A percentile compares a stretch with the other conserved stretches of the same genome.
Conservation (phyloP, 37 sponge, comb jelly and placozoan genomes). For the Chondrilla cf. caribensis region DNA sequence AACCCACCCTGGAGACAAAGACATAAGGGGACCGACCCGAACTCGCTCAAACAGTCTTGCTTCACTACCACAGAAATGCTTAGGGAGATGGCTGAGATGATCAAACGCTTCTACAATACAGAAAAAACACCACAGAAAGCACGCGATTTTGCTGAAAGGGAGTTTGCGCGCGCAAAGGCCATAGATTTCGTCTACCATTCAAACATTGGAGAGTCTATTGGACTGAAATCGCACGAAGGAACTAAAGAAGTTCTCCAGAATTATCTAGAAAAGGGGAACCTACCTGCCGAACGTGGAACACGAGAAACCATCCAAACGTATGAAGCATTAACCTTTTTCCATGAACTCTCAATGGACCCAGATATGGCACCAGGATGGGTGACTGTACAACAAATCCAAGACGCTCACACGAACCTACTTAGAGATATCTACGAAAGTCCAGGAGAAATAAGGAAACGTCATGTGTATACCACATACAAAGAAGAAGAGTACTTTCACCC, state of each 20-base stretch:
- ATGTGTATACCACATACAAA: slow-evolving; percentile 35
- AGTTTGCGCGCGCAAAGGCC: slow-evolving; percentile 37
- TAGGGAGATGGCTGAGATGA: too few relatives aligned
- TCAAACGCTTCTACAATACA: too few relatives aligned
- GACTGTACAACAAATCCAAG: slow-evolving; percentile 46
- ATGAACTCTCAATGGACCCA: neutral
- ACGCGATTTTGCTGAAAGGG: neutral
- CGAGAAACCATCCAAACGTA: slow-evolving; percentile 46
- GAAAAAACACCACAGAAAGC: neutral
- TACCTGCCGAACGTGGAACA: neutral
- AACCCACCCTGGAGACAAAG: too few relatives aligned
- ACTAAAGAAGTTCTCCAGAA: slow-evolving; percentile 16
- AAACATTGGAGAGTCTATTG: slow-evolving; percentile 48
- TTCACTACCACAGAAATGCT: too few relatives aligned
- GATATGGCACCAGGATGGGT: slow-evolving; percentile 38
- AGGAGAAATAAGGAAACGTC: slow-evolving; percentile 35
- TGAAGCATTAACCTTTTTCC: slow-evolving; percentile 15
- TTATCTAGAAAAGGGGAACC: neutral
- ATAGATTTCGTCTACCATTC: slow-evolving; percentile 35
- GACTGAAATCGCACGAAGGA: slow-evolving; percentile 22
- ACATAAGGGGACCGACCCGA: too few relatives aligned
- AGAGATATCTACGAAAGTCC: slow-evolving; percentile 24
- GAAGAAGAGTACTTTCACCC: neutral
- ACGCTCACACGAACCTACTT: slow-evolving; percentile 29
- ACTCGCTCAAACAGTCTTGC: too few relatives aligned